A percentile compares a stretch with the other conserved stretches of the same genome.
Evolutionary conservation across 2,113 vertebrate genomes (phyloP).

Genomic region (Erinaceus europaeus): DNA sequence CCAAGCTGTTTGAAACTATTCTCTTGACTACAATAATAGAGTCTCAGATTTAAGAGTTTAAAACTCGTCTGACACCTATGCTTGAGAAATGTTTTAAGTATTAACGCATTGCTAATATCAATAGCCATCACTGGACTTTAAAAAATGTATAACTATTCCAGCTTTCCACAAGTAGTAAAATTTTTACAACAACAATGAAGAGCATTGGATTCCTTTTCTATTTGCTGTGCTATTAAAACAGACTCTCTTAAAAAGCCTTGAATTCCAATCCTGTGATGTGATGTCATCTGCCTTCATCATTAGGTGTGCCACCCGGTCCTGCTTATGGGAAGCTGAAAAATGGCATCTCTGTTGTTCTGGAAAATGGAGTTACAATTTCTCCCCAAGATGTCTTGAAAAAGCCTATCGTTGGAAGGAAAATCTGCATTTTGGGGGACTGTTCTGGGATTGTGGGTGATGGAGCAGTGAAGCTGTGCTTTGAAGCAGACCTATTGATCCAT

Average conservation of each 20-base stretch:
- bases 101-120: not conserved
- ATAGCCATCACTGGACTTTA: constrained; percentile 1
- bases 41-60: not conserved
- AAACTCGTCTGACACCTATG: not conserved
- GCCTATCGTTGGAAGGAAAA: constrained; percentile 88
- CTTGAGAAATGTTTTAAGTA: not conserved
- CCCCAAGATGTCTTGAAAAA: constrained; percentile 86
- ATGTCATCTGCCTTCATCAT: constrained; percentile 22
- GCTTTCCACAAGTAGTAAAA: constrained; percentile 46
- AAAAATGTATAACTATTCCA: constrained; percentile 34
- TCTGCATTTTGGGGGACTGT: constrained; percentile 93
- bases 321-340: constrained; percentile 90
- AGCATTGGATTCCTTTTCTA: constrained; percentile 33
- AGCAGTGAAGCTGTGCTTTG: constrained; percentile 77
- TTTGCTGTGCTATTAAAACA: constrained; percentile 40
- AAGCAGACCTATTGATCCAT: constrained; percentile 90
- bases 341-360: constrained; percentile 83
- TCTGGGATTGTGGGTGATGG: constrained; percentile 83
- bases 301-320: constrained; percentile 91
- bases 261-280: constrained; percentile 38
- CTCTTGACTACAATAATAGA: not conserved
- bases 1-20: too few species aligned
- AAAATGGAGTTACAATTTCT: constrained; percentile 80
- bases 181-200: constrained; percentile 27
- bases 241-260: constrained; percentile 4